Evolutionary conservation across 1,140 invertebrate genomes (phyloP).

Genomic region (Brachionus rotundiformis): DNA sequence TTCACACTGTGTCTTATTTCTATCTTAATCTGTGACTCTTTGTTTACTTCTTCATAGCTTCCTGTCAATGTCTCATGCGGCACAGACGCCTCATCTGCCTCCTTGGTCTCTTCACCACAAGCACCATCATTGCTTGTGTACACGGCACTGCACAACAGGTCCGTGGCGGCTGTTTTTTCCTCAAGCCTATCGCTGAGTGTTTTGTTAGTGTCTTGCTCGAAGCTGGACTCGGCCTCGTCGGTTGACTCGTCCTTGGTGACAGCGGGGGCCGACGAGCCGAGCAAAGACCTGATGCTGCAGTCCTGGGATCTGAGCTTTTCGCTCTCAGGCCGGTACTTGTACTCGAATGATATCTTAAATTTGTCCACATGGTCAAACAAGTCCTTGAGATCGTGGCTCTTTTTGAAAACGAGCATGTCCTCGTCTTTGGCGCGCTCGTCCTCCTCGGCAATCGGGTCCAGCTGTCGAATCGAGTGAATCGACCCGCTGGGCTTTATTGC

Average conservation of each 20-base stretch:
- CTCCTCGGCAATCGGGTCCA: conserved; percentile 38
- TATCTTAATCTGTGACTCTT: too few relatives aligned
- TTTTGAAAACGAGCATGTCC: background rate
- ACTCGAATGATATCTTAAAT: conserved; percentile 19
- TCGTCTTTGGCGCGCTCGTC: background rate
- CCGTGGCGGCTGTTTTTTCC: too few relatives aligned
- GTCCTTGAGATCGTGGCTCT: background rate
- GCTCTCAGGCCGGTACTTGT: background rate
- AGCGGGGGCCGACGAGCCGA: background rate
- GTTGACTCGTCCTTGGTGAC: background rate
- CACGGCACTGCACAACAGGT: too few relatives aligned
- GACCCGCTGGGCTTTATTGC: background rate
- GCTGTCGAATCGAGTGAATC: background rate
- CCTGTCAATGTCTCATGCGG: too few relatives aligned
- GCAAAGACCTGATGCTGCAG: background rate
- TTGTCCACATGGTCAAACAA: background rate
- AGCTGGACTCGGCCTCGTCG: too few relatives aligned
- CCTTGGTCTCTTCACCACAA: too few relatives aligned
- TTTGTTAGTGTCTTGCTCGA: too few relatives aligned
- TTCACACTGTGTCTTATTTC: too few relatives aligned
- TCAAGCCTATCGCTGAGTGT: too few relatives aligned
- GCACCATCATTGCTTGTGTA: background rate
- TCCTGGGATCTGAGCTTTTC: conserved; percentile 27
- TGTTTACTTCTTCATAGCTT: too few relatives aligned
- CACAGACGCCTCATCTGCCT: too few relatives aligned